Evolutionary conservation across 1,140 invertebrate genomes (phyloP).

Genomic region (Cyclargus thomasi): DNA sequence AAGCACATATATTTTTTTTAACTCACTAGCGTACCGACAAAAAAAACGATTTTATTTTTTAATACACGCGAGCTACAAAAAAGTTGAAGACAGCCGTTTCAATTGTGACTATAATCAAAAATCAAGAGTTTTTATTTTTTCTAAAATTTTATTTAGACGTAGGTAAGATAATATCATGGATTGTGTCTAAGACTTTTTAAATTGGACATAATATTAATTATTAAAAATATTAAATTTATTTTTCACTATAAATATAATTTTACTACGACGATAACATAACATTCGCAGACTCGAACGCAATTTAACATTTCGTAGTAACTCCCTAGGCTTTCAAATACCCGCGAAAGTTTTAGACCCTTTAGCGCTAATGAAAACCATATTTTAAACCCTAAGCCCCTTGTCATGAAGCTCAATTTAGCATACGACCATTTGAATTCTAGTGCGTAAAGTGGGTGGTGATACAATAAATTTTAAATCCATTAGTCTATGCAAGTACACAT

Average conservation of each 20-base stretch:
- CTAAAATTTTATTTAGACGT: too few species aligned
- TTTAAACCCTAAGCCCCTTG: background rate
- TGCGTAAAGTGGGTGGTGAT: slow-evolving; percentile 53
- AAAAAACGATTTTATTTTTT: too few species aligned
- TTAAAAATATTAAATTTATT: background rate
- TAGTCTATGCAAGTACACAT: slow-evolving; percentile 68
- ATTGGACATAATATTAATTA: too few species aligned
- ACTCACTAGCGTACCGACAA: background rate
- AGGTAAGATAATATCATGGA: too few species aligned
- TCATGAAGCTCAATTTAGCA: background rate
- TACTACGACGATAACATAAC: too few species aligned
- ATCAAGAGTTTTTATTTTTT: too few species aligned
- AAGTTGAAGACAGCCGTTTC: too few species aligned
- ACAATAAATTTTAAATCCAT: slow-evolving; percentile 74
- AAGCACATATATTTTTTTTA: background rate
- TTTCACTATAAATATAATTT: background rate
- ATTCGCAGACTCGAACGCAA: background rate
- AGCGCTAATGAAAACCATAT: slow-evolving; percentile 4
- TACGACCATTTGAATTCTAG: slow-evolving; percentile 14
- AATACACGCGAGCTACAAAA: too few species aligned
- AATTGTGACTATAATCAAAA: too few species aligned
- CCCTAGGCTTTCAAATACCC: background rate
- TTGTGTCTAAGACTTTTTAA: too few species aligned
- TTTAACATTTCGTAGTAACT: background rate
- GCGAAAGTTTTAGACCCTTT: slow-evolving; percentile 3